Base-by-base conservation (phyloP, 35 echinoderm and acorn worm species). In the Ophiothrix spiculata region DNA sequence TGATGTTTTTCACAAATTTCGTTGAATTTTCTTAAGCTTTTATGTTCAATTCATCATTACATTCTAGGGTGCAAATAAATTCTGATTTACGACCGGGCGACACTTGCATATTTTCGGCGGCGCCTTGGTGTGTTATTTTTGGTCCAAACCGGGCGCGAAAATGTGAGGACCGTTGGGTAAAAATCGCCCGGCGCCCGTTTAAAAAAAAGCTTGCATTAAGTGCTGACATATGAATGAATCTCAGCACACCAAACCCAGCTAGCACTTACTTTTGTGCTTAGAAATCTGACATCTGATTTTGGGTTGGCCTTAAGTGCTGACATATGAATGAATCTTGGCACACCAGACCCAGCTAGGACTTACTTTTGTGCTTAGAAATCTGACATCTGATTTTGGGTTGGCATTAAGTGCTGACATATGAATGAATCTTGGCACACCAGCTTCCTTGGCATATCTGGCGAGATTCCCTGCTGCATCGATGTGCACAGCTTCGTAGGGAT, bases 301-400 rank as follows among this genome's bases (percentile, higher is more conserved):
- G 92, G 73, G 63, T 93, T 83, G 0, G 92, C 92, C 16, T 86
- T 87, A 12, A 99, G 79, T 49, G 96, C 92, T 25, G 96, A 99
- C 35, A 99, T 39, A 73, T 99, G 96, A 38, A 99, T 90, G 39
- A 99, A 75, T 81, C 89, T 88, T 19, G 86, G 56, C 33, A 99
- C 92, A 16, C 84, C 87, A 69, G 87, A n/a, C n/a, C n/a, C n/a
- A n/a, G n/a, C 38, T 0, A n/a, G 0, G 13, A 19, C 75, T 87
- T 84, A 99, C 96, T 84, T 99, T 99, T 89, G 96, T 99, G 69
- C 96, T 40, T 11, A 99, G 86, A 17, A 94, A 94, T 75, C 94
- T 99, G 63, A 92, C 91, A 40, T 45, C 64, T 35, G 96, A 91
- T 39, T 19, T 76, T 69, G 92, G 73, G 63, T 93, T 83, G 0